phyloP scores from a whole-genome alignment of 1,140 invertebrate species.

The Bactericera cockerelli region DNA sequence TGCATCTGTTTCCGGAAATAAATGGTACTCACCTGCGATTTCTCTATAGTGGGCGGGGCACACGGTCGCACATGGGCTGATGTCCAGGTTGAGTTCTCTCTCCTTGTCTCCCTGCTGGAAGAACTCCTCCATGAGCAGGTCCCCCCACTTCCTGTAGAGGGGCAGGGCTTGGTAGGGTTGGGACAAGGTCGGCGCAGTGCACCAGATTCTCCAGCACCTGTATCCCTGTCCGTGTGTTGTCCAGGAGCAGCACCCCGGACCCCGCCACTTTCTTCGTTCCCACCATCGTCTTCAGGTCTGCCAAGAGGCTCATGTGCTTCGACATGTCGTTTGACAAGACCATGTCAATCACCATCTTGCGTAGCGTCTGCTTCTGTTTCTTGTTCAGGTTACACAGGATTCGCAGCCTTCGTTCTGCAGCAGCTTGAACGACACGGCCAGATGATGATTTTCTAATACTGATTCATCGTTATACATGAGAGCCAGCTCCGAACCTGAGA shows the following conservation, averaged over 20 bases:
- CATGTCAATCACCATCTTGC: conserved; percentile 99
- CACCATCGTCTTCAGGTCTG: conserved; percentile 98
- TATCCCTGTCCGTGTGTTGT: conserved; percentile 96
- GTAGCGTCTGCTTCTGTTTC: conserved; percentile 88
- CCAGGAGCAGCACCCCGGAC: conserved; percentile 88
- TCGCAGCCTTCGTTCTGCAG: conserved; percentile 92
- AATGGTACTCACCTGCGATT: conserved; percentile 67
- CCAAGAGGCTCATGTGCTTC: conserved; percentile 95
- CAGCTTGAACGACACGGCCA: conserved; percentile 94
- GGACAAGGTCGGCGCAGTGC: conserved; percentile 94
- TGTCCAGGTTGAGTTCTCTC: conserved; percentile 81
- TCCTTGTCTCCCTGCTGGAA: conserved; percentile 92
- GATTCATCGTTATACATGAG: conserved; percentile 99
- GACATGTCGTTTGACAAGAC: conserved; percentile 99
- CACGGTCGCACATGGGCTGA: conserved; percentile 93
- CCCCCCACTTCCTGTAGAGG: conserved; percentile 85
- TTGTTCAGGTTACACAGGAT: conserved; percentile 85
- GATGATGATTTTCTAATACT: conserved; percentile 94
- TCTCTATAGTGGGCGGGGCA: conserved; percentile 92
- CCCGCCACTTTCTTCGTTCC: conserved; percentile 97
- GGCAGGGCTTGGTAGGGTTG: conserved; percentile 97
- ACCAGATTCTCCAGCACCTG: conserved; percentile 97
- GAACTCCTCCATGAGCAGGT: conserved; percentile 91
- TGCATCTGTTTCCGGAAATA: too few relatives aligned
- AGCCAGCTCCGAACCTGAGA: conserved; percentile 84